These are phyloP conservation scores for Choloepus hoffmanni DNA, from an alignment of 2,113 vertebrate species.

Conservation along the genomic window DNA sequence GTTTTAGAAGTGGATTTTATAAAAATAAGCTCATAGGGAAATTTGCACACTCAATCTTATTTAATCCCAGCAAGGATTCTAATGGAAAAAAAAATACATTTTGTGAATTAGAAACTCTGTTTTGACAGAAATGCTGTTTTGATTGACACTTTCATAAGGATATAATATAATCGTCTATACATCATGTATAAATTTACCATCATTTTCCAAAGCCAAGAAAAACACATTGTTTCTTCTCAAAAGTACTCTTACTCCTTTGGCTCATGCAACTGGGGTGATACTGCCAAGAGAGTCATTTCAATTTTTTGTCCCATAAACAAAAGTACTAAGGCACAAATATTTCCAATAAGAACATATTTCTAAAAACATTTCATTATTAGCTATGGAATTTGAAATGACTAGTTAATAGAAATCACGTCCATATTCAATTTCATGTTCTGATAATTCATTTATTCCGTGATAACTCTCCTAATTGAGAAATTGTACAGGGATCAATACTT, in stretches of 20 bases:
- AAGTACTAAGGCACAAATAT: constrained; percentile 60
- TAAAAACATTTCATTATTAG: constrained; percentile 32
- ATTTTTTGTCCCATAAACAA: constrained; percentile 70
- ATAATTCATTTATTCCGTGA: constrained; percentile 1
- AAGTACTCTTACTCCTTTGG: constrained; percentile 77
- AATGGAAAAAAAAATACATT: constrained; percentile 31
- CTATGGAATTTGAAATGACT: constrained; percentile 38
- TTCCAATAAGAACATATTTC: constrained; percentile 47
- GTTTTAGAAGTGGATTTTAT: constrained; percentile 58
- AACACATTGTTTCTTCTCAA: constrained; percentile 56
- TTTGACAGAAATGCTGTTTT: constrained; percentile 36
- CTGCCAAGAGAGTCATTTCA: constrained; percentile 67
- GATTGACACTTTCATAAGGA: constrained; percentile 36
- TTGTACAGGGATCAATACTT: constrained; percentile 13
- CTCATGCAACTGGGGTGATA: constrained; percentile 27
- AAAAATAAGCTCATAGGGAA: constrained; percentile 34
- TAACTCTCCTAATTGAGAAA: not conserved
- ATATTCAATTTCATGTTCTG: constrained; percentile 22
- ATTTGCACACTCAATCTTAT: not conserved
- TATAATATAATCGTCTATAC: constrained; percentile 59
- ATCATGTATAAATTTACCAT: constrained; percentile 61
- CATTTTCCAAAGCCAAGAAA: constrained; percentile 55
- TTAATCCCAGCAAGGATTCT: constrained; percentile 41
- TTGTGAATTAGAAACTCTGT: constrained; percentile 57
- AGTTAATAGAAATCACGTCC: not conserved